Percentiles rank a stretch among this genome's conserved stretches.
Evolutionary conservation across 2,888 invertebrate species (phyloP).

Genomic region (Acleris literana): DNA sequence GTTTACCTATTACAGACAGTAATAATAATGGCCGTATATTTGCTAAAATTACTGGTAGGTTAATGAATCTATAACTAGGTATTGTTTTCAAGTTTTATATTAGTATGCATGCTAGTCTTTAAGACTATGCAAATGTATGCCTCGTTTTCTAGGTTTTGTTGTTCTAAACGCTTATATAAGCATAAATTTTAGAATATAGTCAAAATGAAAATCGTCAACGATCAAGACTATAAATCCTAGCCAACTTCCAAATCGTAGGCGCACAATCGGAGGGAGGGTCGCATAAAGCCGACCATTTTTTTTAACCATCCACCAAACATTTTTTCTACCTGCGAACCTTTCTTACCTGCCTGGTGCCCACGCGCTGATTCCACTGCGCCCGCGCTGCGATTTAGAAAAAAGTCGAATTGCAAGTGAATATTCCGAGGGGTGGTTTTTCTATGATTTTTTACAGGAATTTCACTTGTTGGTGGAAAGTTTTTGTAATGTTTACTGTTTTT

Average conservation of each 20-base stretch:
- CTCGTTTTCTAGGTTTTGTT: too few species aligned
- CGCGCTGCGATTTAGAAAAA: conserved; percentile 55
- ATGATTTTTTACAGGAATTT: conserved; percentile 72
- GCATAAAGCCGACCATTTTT: conserved; percentile 77
- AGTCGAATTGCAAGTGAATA: conserved; percentile 48
- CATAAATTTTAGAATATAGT: too few species aligned
- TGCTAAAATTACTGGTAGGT: too few species aligned
- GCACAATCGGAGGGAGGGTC: conserved; percentile 72
- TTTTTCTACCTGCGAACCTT: conserved; percentile 81
- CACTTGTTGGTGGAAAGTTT: conserved; percentile 67
- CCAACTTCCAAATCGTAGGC: conserved; percentile 61
- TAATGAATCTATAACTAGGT: too few species aligned
- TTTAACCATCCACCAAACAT: conserved; percentile 64
- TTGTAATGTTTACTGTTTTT: conserved; percentile 65
- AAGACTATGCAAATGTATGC: too few species aligned
- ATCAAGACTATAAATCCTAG: conserved; percentile 46
- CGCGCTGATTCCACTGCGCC: conserved; percentile 75
- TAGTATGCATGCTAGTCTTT: too few species aligned
- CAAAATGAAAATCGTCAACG: conserved; percentile 40
- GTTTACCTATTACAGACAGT: too few species aligned
- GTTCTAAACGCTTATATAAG: too few species aligned
- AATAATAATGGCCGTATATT: too few species aligned
- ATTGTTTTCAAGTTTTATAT: too few species aligned
- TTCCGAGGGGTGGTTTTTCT: conserved; percentile 69
- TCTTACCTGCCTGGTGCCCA: conserved; percentile 68